Base-by-base conservation (phyloP, 2,797 vertebrate species). In the Enteromius treurensis region DNA sequence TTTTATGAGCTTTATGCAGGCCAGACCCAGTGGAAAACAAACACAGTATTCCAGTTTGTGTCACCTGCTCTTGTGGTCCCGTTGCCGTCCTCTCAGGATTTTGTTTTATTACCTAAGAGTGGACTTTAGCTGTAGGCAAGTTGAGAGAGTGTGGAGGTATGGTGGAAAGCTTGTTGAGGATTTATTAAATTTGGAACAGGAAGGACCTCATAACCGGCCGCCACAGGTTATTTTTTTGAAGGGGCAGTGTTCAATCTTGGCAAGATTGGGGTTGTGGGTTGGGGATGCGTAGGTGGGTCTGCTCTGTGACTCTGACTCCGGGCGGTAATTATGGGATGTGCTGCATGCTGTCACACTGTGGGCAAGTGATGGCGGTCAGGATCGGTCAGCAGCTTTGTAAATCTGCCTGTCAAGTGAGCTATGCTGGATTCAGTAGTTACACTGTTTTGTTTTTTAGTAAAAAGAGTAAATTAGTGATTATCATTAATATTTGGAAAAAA, bases 131-230 rank as follows among this genome's bases (percentile, higher is more conserved):
- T 23, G 64, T 82, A 83, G 85, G 85, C 67, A 76, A 87, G 81
- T 83, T 84, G 80, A 85, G 87, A 29, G 84, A 86, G 84, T 88
- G 84, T 87, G 87, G 88, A 81, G 32, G 79, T 81, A 67, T 84
- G 86, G 89, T 85, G 88, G 85, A 70, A 70, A 67, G 88, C 92
- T 87, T 91, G 89, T 79, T 87, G 74, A 83, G 85, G 83, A 91
- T 92, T 92, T 94, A 94, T 95, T 93, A 91, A 89, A 92, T 92
- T 91, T 93, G 91, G 90, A 92, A 89, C 89, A 88, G 90, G 88
- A 89, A 90, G 89, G 87, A 86, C 42, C 85, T 87, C 84, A 88
- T 93, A 93, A 93, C 92, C 91, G 90, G 91, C 88, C 14, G 85
- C 88, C 85, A 87, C 78, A 81, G 87, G 92, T 87, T 90, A 88